These are phyloP conservation scores for Mythimna albipuncta DNA, from an alignment of 2,888 invertebrate genomes.

Conservation along the genomic window DNA sequence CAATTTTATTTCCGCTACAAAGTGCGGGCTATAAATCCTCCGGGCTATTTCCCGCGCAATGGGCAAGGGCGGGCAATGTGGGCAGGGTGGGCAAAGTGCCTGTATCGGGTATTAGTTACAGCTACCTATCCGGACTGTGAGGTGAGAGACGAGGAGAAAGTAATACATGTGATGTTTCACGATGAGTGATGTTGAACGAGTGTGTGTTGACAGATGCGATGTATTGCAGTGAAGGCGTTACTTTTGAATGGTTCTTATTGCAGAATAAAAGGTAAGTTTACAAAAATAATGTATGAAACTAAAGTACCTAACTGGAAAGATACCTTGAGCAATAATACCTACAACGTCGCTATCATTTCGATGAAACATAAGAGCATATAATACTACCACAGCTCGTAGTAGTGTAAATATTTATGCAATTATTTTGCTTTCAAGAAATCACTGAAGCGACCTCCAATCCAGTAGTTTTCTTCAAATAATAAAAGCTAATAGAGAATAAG, in stretches of 20 bases:
- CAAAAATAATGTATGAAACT: not conserved
- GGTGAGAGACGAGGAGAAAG: slow-evolving; percentile 21
- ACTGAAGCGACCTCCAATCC: not conserved
- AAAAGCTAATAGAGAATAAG: slow-evolving; percentile 14
- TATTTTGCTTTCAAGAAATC: not conserved
- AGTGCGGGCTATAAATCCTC: slow-evolving; percentile 57
- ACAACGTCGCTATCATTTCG: not conserved
- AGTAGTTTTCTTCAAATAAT: slow-evolving; percentile 2
- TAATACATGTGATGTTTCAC: slow-evolving; percentile 28
- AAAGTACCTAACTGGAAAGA: not conserved
- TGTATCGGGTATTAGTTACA: slow-evolving; percentile 47
- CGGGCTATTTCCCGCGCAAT: slow-evolving; percentile 40
- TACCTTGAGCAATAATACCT: no score
- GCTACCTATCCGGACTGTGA: slow-evolving; percentile 18
- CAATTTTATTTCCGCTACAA: slow-evolving; percentile 62
- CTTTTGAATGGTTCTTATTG: not conserved
- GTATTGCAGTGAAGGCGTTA: not conserved
- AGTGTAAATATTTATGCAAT: not conserved
- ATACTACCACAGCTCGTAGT: not conserved
- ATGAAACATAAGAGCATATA: not conserved
- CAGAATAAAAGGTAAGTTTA: not conserved
- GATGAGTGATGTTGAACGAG: slow-evolving; percentile 3
- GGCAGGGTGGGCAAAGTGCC: slow-evolving; percentile 37
- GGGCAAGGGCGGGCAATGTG: slow-evolving; percentile 19
- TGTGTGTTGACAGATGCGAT: not conserved